Evolutionary conservation across 2,888 invertebrate species (phyloP).

Genomic region (Diarsia dahlii): DNA sequence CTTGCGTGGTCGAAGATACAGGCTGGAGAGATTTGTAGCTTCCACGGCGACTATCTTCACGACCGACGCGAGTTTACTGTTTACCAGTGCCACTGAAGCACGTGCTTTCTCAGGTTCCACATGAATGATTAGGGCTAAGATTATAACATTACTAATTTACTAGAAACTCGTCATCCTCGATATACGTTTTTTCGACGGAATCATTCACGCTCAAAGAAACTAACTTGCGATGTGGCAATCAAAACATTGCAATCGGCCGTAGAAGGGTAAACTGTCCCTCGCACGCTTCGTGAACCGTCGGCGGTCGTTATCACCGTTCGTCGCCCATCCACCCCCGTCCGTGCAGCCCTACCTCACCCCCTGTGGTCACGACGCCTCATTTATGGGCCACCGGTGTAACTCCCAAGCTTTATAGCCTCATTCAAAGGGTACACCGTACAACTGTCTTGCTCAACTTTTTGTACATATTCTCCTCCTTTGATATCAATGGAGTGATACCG

Average conservation of each 20-base stretch:
- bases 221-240: slow-evolving; percentile 12
- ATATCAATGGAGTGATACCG: slow-evolving; percentile 10
- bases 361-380: slow-evolving; percentile 56
- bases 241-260: slow-evolving; percentile 42
- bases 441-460: slow-evolving; percentile 30
- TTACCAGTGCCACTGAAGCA: background rate
- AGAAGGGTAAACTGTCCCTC: slow-evolving; percentile 65
- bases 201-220: background rate
- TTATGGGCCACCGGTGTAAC: slow-evolving; percentile 41
- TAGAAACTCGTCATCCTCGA: background rate
- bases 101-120: slow-evolving; percentile 9
- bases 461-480: slow-evolving; percentile 24
- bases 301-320: slow-evolving; percentile 53
- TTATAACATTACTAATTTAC: slow-evolving; percentile 1
- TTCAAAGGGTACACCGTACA: slow-evolving; percentile 35
- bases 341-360: slow-evolving; percentile 21
- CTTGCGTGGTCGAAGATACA: slow-evolving; percentile 19
- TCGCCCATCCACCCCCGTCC: slow-evolving; percentile 29
- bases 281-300: slow-evolving; percentile 48
- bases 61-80: slow-evolving; percentile 8
- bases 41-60: background rate
- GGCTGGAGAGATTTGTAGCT: background rate
- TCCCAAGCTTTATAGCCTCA: slow-evolving; percentile 46
- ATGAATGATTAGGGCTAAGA: slow-evolving; percentile 9
- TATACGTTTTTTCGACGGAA: background rate